Percentiles rank a stretch among this genome's conserved stretches.
Evolutionary conservation across 2,113 vertebrate species (phyloP).

Genomic region (Leptobrachium ailaonicum): DNA sequence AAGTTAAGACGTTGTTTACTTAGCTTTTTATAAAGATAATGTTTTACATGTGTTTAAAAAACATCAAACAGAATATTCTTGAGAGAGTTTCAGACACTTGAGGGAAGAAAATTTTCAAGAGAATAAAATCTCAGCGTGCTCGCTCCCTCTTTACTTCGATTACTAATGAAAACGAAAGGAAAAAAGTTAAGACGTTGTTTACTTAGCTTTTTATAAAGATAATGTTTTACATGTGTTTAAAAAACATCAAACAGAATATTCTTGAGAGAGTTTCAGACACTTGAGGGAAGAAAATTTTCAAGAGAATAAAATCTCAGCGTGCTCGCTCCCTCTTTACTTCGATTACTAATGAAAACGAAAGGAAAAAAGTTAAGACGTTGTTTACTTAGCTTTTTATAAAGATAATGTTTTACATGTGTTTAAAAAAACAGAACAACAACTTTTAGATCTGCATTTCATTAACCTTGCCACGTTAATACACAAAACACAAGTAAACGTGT

Average conservation of each 20-base stretch:
- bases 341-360: not conserved
- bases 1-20: not conserved
- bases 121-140: conserved; percentile 9
- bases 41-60: conserved; percentile 36
- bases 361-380: not conserved
- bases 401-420: conserved; percentile 10
- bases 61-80: conserved; percentile 11
- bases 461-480: no score
- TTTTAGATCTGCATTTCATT: no score
- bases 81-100: conserved; percentile 40
- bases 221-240: conserved; percentile 36
- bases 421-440: conserved; percentile 27
- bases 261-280: conserved; percentile 39
- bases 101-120: conserved; percentile 31
- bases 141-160: not conserved
- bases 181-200: not conserved
- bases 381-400: not conserved
- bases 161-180: not conserved
- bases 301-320: conserved; percentile 19
- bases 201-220: not conserved
- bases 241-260: conserved; percentile 23
- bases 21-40: not conserved
- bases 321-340: not conserved
- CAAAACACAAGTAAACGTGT: no score
- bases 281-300: conserved; percentile 31